Percentiles rank a stretch among this genome's conserved stretches.
Conservation (phyloP, 2,797 vertebrate genomes). For the Buceros bicornis region DNA sequence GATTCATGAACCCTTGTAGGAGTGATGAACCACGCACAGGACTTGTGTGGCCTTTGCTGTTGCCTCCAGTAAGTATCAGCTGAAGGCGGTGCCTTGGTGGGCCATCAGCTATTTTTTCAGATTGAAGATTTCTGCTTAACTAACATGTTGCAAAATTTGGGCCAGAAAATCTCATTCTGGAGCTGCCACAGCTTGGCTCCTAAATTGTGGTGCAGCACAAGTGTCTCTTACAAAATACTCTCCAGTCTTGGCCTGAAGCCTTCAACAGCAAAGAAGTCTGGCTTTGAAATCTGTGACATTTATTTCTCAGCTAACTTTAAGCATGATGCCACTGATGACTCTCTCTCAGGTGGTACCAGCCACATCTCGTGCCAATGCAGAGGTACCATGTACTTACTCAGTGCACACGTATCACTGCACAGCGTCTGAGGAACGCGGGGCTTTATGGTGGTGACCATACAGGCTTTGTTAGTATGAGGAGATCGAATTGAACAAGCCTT, state of each 20-base stretch:
- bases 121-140: neutral
- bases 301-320: neutral
- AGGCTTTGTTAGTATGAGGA: neutral
- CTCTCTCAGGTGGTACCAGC: neutral
- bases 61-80: neutral
- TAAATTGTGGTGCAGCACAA: neutral
- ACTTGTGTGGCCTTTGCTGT: neutral
- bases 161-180: neutral
- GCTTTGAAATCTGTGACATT: neutral
- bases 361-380: neutral
- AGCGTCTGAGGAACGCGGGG: neutral
- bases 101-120: neutral
- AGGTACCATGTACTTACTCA: neutral
- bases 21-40: no score
- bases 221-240: neutral
- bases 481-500: neutral
- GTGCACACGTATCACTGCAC: no score
- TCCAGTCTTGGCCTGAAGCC: neutral
- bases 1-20: neutral
- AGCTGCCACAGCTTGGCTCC: neutral
- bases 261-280: neutral
- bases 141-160: neutral
- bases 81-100: neutral
- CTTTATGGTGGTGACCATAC: neutral
- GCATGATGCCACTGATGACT: neutral